These are phyloP conservation scores for Bergia puertoricense DNA, from an alignment of 92 coral and sea anemone species.

Conservation along the genomic window DNA sequence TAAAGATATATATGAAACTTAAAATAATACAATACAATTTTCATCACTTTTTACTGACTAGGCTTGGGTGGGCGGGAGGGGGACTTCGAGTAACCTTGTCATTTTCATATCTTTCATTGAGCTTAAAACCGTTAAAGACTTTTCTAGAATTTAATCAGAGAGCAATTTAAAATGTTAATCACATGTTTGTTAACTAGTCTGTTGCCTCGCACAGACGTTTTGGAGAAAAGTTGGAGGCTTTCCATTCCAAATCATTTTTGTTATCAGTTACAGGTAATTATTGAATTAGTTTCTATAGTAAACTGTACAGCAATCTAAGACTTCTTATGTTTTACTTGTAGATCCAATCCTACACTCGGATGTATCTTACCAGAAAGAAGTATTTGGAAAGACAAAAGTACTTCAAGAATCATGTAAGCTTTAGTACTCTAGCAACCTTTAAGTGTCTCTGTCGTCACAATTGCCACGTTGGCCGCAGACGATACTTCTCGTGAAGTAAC, in stretches of 20 bases:
- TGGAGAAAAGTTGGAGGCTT: neutral
- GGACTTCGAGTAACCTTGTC: neutral
- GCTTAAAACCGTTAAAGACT: neutral
- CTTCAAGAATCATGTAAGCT: conserved; percentile 84
- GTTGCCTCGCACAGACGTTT: neutral
- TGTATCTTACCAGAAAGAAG: conserved; percentile 82
- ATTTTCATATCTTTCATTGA: neutral
- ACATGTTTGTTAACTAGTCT: neutral
- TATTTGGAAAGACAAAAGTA: conserved; percentile 75
- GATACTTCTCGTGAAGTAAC: neutral
- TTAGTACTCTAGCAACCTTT: neutral
- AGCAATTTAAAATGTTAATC: neutral
- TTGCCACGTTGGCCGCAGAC: neutral
- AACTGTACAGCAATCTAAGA: neutral
- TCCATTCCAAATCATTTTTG: no score
- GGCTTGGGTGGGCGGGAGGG: neutral
- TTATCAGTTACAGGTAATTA: neutral
- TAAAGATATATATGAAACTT: no score
- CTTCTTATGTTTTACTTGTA: neutral
- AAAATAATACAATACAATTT: neutral
- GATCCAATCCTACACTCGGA: conserved; percentile 90
- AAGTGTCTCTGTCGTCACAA: neutral
- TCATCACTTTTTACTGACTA: no score
- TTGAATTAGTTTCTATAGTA: neutral
- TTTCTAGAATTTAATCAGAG: neutral